These are phyloP conservation scores for Eubasilissa regina DNA, from an alignment of 1,140 invertebrate genomes.

Conservation along the genomic window DNA sequence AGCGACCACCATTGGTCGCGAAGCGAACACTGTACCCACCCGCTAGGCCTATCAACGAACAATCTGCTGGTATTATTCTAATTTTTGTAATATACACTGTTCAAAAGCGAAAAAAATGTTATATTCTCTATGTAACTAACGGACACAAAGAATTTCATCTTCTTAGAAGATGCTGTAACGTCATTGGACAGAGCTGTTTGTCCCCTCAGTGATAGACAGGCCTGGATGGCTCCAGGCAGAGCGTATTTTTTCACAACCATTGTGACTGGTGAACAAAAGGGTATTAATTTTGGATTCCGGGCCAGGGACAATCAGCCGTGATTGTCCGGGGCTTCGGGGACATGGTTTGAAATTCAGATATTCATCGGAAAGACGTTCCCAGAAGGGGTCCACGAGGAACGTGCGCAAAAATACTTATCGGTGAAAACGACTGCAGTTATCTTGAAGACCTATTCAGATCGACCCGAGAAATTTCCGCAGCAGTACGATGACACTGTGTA, in stretches of 20 bases:
- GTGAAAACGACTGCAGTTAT: constrained; percentile 27
- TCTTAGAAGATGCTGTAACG: too few relatives aligned
- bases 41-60: too few relatives aligned
- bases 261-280: constrained; percentile 3
- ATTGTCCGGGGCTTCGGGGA: not conserved
- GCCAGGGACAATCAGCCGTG: not conserved
- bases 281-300: constrained; percentile 9
- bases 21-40: too few relatives aligned
- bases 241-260: not conserved
- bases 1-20: too few relatives aligned
- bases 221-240: not conserved
- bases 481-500: not conserved
- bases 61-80: too few relatives aligned
- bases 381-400: constrained; percentile 5
- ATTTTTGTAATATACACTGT: too few relatives aligned
- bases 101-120: too few relatives aligned
- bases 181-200: too few relatives aligned
- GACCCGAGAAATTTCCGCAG: not conserved
- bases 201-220: too few relatives aligned
- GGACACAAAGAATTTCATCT: too few relatives aligned
- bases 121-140: too few relatives aligned
- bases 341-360: constrained; percentile 21
- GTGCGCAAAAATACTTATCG: constrained; percentile 23
- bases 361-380: constrained; percentile 23
- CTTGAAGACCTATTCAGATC: constrained; percentile 7